phyloP scores from a whole-genome alignment of 2,113 vertebrate species.

The Clarias macrocephalus region DNA sequence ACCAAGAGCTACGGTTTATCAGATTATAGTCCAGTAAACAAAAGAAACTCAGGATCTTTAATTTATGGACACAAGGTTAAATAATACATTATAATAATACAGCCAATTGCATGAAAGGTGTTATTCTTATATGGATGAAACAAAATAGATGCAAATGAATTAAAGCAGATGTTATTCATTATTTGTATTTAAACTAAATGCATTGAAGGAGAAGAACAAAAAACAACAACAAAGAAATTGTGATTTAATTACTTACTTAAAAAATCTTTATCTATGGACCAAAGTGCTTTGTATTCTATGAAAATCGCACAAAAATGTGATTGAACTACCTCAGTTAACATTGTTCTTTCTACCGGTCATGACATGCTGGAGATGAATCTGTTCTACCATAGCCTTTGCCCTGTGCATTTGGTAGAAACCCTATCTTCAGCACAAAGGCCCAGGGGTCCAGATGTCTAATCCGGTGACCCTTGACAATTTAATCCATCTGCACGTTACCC shows the following conservation, averaged over 20 bases:
- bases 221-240: neutral
- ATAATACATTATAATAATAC: neutral
- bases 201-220: neutral
- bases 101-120: neutral
- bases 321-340: neutral
- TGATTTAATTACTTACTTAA: neutral
- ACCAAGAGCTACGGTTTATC: neutral
- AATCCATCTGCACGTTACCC: neutral
- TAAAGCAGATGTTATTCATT: neutral
- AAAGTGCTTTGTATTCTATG: neutral
- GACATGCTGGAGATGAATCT: neutral
- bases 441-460: neutral
- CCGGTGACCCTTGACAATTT: neutral
- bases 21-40: neutral
- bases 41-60: neutral
- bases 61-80: neutral
- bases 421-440: neutral
- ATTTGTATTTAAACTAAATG: neutral
- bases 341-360: neutral
- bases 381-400: conserved; percentile 20
- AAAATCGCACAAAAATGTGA: neutral
- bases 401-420: conserved; percentile 32
- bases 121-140: neutral
- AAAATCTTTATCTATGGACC: neutral
- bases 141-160: neutral